Evolutionary conservation across 2,797 vertebrate species (phyloP).

Genomic region (Cyprinodon diabolis): DNA sequence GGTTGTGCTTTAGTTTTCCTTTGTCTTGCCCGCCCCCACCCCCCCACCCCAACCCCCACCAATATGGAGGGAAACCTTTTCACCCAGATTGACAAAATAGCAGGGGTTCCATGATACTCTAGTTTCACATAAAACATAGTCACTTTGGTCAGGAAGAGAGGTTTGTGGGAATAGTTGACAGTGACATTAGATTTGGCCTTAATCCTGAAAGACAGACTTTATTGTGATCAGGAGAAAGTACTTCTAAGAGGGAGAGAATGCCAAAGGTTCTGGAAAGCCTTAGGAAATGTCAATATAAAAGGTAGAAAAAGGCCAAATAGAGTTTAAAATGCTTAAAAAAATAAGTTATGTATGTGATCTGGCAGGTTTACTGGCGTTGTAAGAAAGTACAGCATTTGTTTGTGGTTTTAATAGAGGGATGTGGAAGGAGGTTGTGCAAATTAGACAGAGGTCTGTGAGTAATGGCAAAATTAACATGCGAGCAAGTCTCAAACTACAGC

Average conservation of each 20-base stretch:
- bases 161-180: constrained; percentile 28
- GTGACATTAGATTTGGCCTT: constrained; percentile 45
- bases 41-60: constrained; percentile 45
- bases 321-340: constrained; percentile 1
- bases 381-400: constrained; percentile 15
- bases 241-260: constrained; percentile 11
- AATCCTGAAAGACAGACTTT: constrained; percentile 28
- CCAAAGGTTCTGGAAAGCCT: constrained; percentile 29
- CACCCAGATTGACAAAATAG: constrained; percentile 55
- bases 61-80: constrained; percentile 57
- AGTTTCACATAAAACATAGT: constrained; percentile 59
- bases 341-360: constrained; percentile 16
- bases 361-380: constrained; percentile 12
- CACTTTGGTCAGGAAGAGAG: constrained; percentile 39
- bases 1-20: constrained; percentile 38
- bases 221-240: constrained; percentile 28
- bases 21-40: constrained; percentile 56
- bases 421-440: constrained; percentile 18
- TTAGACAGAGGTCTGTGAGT: constrained; percentile 26
- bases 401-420: constrained; percentile 15
- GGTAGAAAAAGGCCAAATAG: background rate
- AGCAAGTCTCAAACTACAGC: constrained; percentile 23
- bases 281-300: constrained; percentile 9
- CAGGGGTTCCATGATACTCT: constrained; percentile 46
- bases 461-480: constrained; percentile 33